Evolutionary conservation across 2,888 invertebrate genomes (phyloP), one percentile per base, ranked within the genome.

Genomic region (Drosophila atripex): DNA sequence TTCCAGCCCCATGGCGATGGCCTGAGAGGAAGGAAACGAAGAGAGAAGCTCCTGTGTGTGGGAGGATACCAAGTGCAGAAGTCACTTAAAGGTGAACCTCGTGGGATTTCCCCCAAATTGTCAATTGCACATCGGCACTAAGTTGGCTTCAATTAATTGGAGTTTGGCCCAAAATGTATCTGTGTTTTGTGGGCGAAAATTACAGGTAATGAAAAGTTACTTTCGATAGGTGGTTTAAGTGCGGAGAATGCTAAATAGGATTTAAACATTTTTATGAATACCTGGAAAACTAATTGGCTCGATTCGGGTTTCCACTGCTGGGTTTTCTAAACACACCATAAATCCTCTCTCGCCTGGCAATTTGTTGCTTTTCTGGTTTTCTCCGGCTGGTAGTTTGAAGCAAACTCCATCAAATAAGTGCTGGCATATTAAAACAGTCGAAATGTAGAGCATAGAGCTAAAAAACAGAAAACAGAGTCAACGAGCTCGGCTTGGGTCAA

Each of bases 401-500:
- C 12, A 47, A 41, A 18, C 65, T 73, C 41, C 54, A 46, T 73
- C 54, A 51, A 73, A 55, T 73, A 51, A 51, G 45, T 38, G 43
- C 39, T 41, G 65, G 54, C 70, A 70, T 64, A 73, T 64, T 64
- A 73, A 51, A 70, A 35, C 49, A 70, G 69, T 53, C 23, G 49
- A 32, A 47, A 35, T 35, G 28, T 23, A 46, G 16, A 21, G 28
- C 18, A n/a, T 8, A 32, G 4, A 9, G 11, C 11, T 11, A 39
- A 28, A 56, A 56, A 49, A 46, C 9, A n/a, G 21, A 41, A 63
- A 61, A 61, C 30, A n/a, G 39, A 66, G 68, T 53, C 53, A 68
- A 64, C 64, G 45, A 46, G 54, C 46, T 47, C 16, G 21, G 52
- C 51, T 78, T 82, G 68, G 69, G 78, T 52, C 78, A 68, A 73